These are phyloP conservation scores for Artemia sinica DNA, from an alignment of 2,888 invertebrate genomes.

Conservation along the genomic window DNA sequence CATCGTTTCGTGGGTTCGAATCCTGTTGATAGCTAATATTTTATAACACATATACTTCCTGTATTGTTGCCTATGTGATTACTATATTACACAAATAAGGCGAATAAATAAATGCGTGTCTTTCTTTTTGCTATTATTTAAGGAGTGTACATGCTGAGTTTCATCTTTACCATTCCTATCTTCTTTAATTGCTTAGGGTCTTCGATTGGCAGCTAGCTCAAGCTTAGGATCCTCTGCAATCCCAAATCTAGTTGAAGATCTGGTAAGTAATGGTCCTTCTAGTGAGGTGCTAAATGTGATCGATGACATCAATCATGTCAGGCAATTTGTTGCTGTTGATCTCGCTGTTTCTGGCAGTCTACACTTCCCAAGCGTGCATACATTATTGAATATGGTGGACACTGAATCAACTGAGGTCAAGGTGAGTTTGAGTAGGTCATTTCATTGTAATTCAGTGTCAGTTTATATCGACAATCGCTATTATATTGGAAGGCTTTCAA, in stretches of 20 bases:
- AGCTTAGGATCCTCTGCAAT: conserved; percentile 3
- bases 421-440: not conserved
- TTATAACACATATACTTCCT: too few relatives aligned
- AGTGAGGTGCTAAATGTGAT: not conserved
- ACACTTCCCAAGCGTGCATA: not conserved
- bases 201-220: not conserved
- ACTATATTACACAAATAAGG: too few relatives aligned
- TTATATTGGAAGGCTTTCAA: too few relatives aligned
- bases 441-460: too few relatives aligned
- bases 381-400: not conserved
- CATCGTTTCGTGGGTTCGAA: too few relatives aligned
- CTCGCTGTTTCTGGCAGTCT: not conserved
- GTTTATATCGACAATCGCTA: too few relatives aligned
- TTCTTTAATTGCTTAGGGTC: not conserved
- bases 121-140: too few relatives aligned
- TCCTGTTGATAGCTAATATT: too few relatives aligned
- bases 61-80: too few relatives aligned
- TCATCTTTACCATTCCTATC: not conserved
- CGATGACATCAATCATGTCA: not conserved
- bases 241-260: conserved; percentile 4
- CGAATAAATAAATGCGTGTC: too few relatives aligned
- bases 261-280: not conserved
- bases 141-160: too few relatives aligned
- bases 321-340: conserved; percentile 7
- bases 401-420: not conserved